Evolutionary conservation across 2,888 invertebrate genomes (phyloP).

Genomic region (Chymomyza amoena): DNA sequence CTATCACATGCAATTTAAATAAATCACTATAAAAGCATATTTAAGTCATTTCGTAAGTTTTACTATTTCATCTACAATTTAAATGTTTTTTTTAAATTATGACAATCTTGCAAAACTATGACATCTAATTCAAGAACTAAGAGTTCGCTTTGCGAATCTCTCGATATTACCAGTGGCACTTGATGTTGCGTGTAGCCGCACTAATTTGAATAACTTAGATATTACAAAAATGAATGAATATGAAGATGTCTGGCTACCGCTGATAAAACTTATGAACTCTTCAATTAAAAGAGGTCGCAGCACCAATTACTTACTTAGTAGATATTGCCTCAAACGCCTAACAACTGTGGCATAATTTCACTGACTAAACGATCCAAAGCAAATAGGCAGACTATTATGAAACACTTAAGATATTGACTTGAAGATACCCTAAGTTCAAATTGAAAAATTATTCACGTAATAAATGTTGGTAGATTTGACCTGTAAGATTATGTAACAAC

Average conservation of each 20-base stretch:
- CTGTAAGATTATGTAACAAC: no score
- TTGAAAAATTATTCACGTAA: neutral
- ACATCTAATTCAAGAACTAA: neutral
- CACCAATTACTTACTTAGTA: conserved; percentile 48
- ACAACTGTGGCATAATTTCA: conserved; percentile 1
- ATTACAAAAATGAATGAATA: no score
- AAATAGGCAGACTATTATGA: neutral
- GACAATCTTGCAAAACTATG: no score
- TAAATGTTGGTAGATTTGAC: no score
- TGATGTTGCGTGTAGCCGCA: neutral
- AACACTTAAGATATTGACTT: neutral
- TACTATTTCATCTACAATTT: no score
- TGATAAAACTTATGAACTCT: conserved; percentile 47
- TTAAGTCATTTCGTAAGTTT: no score
- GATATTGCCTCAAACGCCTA: neutral
- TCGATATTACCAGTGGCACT: neutral
- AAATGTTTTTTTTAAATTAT: no score
- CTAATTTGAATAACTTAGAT: neutral
- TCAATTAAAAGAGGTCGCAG: conserved; percentile 59
- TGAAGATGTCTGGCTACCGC: neutral
- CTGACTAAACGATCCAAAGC: neutral
- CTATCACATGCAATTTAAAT: no score
- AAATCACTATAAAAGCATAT: no score
- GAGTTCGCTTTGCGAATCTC: neutral
- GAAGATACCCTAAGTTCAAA: neutral